Conservation (phyloP, 2,113 vertebrate genomes). For the Petromus typicus region DNA sequence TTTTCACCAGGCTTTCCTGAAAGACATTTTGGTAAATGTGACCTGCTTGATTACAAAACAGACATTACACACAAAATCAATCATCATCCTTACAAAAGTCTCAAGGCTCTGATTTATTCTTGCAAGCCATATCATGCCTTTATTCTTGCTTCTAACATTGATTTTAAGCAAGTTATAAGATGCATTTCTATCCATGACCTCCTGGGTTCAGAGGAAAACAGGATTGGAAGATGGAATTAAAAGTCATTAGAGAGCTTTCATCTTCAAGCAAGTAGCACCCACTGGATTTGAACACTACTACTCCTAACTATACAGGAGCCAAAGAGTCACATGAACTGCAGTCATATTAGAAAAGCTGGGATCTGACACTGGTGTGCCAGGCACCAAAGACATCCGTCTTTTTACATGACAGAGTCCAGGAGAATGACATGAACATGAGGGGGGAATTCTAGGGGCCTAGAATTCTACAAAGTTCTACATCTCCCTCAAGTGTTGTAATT, state of each 20-base stretch:
- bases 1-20: not conserved
- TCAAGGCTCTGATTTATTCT: not conserved
- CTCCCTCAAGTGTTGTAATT: not conserved
- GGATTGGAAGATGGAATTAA: not conserved
- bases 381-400: not conserved
- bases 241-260: not conserved
- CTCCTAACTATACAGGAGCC: not conserved
- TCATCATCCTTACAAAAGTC: not conserved
- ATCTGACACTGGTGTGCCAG: not conserved
- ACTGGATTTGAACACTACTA: not conserved
- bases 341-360: accelerated
- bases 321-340: not conserved
- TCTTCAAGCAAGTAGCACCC: not conserved
- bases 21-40: not conserved
- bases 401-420: not conserved
- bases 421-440: not conserved
- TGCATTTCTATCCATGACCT: not conserved
- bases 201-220: not conserved
- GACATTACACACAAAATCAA: not conserved
- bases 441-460: not conserved
- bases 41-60: not conserved
- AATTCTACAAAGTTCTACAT: not conserved
- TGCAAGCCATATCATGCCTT: not conserved
- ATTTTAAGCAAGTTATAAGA: not conserved
- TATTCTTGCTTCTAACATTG: not conserved